Evolutionary conservation across 2,113 vertebrate species (phyloP).

Genomic region (Sardina pilchardus): DNA sequence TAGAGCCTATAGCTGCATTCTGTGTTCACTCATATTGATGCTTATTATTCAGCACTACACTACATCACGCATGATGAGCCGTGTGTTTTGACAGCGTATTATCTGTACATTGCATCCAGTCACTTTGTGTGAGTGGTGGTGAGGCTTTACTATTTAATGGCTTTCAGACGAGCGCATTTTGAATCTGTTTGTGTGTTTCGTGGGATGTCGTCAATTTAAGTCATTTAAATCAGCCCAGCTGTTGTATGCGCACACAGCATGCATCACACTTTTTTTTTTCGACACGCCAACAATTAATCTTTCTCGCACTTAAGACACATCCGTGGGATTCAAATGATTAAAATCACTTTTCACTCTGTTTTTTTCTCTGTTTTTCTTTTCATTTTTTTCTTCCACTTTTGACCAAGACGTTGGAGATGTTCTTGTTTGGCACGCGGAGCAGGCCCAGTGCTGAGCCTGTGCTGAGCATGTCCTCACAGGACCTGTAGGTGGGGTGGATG

Average conservation of each 20-base stretch:
- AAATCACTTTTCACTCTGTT: background rate
- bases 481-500: conserved; percentile 61
- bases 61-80: background rate
- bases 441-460: background rate
- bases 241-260: background rate
- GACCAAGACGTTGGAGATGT: background rate
- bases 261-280: background rate
- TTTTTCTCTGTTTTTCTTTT: background rate
- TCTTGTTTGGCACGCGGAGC: background rate
- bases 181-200: background rate
- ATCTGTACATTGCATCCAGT: background rate
- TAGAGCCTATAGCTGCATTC: too few relatives aligned
- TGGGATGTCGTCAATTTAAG: too few relatives aligned
- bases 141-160: background rate
- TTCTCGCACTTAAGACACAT: background rate
- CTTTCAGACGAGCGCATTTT: background rate
- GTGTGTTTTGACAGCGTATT: background rate
- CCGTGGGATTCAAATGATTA: background rate
- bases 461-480: conserved; percentile 49
- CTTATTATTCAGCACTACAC: background rate
- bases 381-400: background rate
- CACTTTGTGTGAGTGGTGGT: background rate
- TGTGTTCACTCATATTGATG: too few relatives aligned
- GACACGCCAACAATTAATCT: background rate
- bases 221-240: background rate